A percentile compares a stretch with the other conserved stretches of the same genome.
Evolutionary conservation across 2,888 invertebrate species (phyloP).

Genomic region (Apodemia hepburni): DNA sequence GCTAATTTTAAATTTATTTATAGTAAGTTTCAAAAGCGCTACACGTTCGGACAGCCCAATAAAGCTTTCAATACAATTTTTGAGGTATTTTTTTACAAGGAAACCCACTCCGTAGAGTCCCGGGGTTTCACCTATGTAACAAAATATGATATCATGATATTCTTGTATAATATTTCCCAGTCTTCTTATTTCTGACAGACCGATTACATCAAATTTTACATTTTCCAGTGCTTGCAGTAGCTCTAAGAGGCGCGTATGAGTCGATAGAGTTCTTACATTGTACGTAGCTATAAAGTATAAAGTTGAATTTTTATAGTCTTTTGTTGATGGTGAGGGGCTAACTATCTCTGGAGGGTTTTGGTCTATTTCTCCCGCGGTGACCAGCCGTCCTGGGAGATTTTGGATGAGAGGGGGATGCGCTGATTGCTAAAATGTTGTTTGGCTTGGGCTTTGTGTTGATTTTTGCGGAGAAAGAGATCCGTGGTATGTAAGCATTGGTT

Average conservation of each 20-base stretch:
- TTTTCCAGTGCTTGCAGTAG: no score
- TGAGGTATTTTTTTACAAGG: slow-evolving; percentile 19
- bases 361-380: background rate
- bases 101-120: slow-evolving; percentile 24
- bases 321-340: no score
- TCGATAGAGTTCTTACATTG: slow-evolving; percentile 21
- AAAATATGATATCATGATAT: background rate
- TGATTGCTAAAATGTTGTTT: background rate
- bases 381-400: background rate
- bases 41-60: slow-evolving; percentile 23
- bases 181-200: slow-evolving; percentile 3
- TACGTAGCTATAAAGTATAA: slow-evolving; percentile 15
- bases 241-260: background rate
- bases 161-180: background rate
- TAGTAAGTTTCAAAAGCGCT: slow-evolving; percentile 26
- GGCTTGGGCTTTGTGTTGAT: background rate
- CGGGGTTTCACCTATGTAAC: slow-evolving; percentile 7
- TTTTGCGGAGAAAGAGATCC: background rate
- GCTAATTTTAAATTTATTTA: slow-evolving; percentile 15
- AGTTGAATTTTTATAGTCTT: background rate
- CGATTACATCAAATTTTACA: background rate
- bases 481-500: background rate
- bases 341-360: background rate
- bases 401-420: background rate
- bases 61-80: slow-evolving; percentile 19